Evolutionary conservation across 2,113 vertebrate genomes (phyloP), one percentile per base, ranked within the genome.

Genomic region (human): DNA sequence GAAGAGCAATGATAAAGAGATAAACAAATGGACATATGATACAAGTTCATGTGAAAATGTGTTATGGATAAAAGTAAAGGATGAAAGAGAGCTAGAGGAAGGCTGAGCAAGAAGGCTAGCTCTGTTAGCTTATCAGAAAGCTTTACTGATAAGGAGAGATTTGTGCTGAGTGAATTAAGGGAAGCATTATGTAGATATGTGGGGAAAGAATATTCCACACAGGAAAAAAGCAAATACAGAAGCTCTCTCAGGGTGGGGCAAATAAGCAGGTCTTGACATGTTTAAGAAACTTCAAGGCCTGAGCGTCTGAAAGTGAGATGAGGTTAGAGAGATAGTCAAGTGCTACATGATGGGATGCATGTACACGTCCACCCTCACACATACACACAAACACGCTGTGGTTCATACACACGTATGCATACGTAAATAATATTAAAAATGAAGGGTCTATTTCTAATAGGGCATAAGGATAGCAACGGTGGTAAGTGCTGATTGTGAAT

Each of bases 401-500:
- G 23, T 88, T 20, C 48, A 50, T 68, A 70, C 8, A 68, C 3
- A 45, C 45, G 2, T 35, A 18, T 68, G n/a, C 40, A 59, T 57
- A 59, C 23, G 10, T 38, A 89, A 40, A 16, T 70, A n/a, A 32
- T n/a, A 43, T 70, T 70, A n/a, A 83, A 83, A 76, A n/a, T 59
- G 50, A 20, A 59, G 32, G 35, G 5, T 50, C 2, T 90, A 1
- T 83, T 83, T 88, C 25, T 45, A 23, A 35, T 27, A 30, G 72
- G 27, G 35, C 84, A 83, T 84, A 52, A 61, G 50, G 7, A 52
- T n/a, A 83, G 10, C 2, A 0, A 38, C 30, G 95, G 59, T 66
- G 20, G 35, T 96, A 89, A 89, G 25, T 93, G 18, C 76, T 92
- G 80, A 88, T 86, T 43, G 25, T 72, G n/a, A 61, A 59, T 95